Base-by-base conservation (phyloP, 2,113 vertebrate genomes). In the Heptranchias perlo region DNA sequence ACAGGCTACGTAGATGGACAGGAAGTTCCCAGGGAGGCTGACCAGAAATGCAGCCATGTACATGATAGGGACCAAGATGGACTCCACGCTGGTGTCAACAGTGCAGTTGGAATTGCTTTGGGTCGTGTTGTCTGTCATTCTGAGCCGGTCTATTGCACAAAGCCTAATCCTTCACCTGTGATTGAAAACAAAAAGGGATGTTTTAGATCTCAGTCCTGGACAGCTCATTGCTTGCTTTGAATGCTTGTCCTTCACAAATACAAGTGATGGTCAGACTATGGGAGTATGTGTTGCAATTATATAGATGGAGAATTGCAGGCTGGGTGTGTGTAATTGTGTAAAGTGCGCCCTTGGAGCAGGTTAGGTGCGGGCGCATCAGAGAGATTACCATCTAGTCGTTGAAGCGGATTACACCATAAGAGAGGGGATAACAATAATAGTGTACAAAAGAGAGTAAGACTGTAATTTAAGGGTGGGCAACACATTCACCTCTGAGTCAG, bases 1-100 rank as follows among this genome's bases (percentile, higher is more conserved):
- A 95, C 97, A 98, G 89, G 98, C 98, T 78, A 98, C 98, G 23
- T 96, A 98, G 0, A 99, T 97, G 11, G 97, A 98, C 39, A 98
- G 97, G 25, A 96, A 52, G 49, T 99, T 99, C 96, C 97, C 97
- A 0, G 99, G 99, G 96, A 99, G 96, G 65, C 98, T 97, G 62
- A 94, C 8, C 2, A 94, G 8, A 13, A 94, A 64, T 2, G 64
- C 10, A 23, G 64, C 39, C 23, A 44, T 16, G 62, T 94, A 94
- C 61, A 94, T 39, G 93, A 67, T 14, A 21, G 62, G 62, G 39
- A 65, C 21, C 62, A 94, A 18, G 62, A 47, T 6, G 0, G 0
- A 1, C 13, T 47, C 62, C 62, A 47, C 8, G 16, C 93, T 94
- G 62, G 39, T 31, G 64, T 11, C 21, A 0, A 67, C 25, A 28